A percentile compares a stretch with the other conserved stretches of the same genome.
Evolutionary conservation across 2,888 invertebrate genomes (phyloP).

Genomic region (Phlogophora meticulosa): DNA sequence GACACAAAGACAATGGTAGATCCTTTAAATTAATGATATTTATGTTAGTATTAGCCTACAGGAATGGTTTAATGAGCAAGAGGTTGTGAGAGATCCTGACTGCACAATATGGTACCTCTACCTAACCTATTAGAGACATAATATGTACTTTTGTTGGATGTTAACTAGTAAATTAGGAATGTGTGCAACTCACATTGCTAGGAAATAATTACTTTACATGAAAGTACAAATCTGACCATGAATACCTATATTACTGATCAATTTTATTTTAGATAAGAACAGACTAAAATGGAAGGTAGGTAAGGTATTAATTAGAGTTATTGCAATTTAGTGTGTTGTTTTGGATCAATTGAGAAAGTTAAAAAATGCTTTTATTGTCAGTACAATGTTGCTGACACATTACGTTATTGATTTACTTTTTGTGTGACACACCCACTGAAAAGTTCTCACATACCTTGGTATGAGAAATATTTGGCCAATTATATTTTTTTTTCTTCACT

Average conservation of each 20-base stretch:
- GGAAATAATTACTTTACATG: background rate
- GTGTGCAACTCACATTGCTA: background rate
- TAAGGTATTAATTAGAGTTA: background rate
- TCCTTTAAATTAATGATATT: background rate
- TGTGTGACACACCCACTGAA: too few species aligned
- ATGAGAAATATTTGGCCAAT: too few species aligned
- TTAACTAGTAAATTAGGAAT: background rate
- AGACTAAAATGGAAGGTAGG: too few species aligned
- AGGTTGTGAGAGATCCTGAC: background rate
- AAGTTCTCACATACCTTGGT: too few species aligned
- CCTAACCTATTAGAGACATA: background rate
- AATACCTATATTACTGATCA: background rate
- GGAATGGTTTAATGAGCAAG: conserved; percentile 6
- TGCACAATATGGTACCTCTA: background rate
- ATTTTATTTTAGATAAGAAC: background rate
- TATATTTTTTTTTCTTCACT: too few species aligned
- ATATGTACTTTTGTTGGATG: background rate
- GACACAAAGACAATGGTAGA: background rate
- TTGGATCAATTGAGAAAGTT: too few species aligned
- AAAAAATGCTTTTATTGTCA: too few species aligned
- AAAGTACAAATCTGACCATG: background rate
- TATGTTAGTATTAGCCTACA: conserved; percentile 12
- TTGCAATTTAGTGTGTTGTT: too few species aligned
- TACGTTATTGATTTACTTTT: too few species aligned
- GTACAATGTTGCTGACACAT: too few species aligned